These are phyloP conservation scores for Calidris pugnax DNA, from an alignment of 2,113 vertebrate species.

Conservation along the genomic window DNA sequence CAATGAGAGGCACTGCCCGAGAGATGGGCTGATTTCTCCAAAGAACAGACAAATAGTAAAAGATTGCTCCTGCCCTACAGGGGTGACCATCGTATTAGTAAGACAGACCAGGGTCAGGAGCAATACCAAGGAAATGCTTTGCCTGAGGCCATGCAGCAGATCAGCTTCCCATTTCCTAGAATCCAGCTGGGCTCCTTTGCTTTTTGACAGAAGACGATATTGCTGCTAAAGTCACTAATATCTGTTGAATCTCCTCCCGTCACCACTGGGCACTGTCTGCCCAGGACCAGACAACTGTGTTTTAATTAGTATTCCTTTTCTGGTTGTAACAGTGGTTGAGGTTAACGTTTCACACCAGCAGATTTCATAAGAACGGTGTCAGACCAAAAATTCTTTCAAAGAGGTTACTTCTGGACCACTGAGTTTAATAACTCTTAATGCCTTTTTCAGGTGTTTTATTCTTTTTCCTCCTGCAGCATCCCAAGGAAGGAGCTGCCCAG, in stretches of 20 bases:
- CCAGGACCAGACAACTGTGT: background rate
- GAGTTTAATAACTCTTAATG: background rate
- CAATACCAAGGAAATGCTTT: background rate
- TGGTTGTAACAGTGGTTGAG: background rate
- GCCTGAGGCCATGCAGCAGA: background rate
- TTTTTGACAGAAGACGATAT: background rate
- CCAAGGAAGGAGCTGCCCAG: background rate
- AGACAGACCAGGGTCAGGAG: background rate
- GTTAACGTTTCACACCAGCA: background rate
- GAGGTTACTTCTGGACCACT: background rate
- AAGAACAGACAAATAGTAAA: constrained; percentile 1
- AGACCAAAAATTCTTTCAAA: background rate
- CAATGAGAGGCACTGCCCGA: constrained; percentile 2
- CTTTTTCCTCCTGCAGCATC: background rate
- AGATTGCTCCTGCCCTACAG: constrained; percentile 5
- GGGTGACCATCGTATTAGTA: background rate
- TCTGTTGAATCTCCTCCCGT: background rate
- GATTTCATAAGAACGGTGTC: background rate
- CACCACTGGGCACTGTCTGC: background rate
- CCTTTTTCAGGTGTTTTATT: background rate
- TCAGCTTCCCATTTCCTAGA: background rate
- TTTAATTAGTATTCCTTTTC: constrained; percentile 29
- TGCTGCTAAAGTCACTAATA: background rate
- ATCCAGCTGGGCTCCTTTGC: background rate
- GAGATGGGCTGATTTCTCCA: constrained; percentile 17